Evolutionary conservation across 1,140 invertebrate species (phyloP), one percentile per base, ranked within the genome.

Genomic region (Eufriesea mexicana): DNA sequence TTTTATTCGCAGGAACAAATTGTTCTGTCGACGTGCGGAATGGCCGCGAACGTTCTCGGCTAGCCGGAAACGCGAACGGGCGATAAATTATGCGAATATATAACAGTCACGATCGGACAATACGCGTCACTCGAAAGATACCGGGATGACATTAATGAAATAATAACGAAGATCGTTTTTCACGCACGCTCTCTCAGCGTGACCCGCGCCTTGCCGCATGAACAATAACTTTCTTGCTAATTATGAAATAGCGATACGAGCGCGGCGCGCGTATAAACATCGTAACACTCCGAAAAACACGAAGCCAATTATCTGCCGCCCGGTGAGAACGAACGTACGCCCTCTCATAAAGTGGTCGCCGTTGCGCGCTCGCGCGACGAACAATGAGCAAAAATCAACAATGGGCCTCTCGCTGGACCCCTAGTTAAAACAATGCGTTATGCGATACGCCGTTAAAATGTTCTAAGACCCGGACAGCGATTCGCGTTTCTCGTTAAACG

Each of bases 161-260:
- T 83, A 88, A 88, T 87, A 85, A 88, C 79, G 87, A 85, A 72
- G 86, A 71, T 85, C 79, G 75, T 88, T 88, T 89, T 88, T 89
- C 76, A 89, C 75, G 67, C 49, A 45, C n/a, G 49, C 71, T 25
- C 57, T 74, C 83, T 49, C 83, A 81, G 55, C 74, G 75, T 82
- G 64, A 84, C 76, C 67, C 68, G 64, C 68, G 85, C 51, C 70
- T 54, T 49, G 23, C 83, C 62, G 70, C 76, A 73, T 25, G 64
- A 59, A 89, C 79, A 83, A 89, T 89, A 89, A 89, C 86, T 89
- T 89, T 85, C 87, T 89, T 86, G 87, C 89, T 92, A 92, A 92
- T 91, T 91, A 91, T 91, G 84, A 90, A 90, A 91, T 90, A 88
- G 85, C 85, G 89, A 89, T 91, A 91, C 85, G 86, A 89, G 76